phyloP scores from a whole-genome alignment of 2,113 vertebrate genomes.

The Fukomys damarensis region DNA sequence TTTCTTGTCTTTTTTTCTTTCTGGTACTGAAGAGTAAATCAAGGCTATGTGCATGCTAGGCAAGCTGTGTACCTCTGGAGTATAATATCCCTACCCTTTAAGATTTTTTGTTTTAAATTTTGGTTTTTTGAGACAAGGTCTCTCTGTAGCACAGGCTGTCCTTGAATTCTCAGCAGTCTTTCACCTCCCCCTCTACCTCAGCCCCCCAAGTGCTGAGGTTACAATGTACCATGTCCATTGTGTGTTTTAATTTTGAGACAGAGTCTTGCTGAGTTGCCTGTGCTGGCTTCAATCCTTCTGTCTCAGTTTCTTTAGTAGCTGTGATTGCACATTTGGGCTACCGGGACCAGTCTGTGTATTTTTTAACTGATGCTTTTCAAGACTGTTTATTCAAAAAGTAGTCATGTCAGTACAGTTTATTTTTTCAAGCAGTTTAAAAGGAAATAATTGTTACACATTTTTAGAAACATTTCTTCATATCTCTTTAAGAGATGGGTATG shows the following conservation, averaged over 20 bases:
- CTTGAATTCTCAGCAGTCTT: background rate
- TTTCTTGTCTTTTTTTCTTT: background rate
- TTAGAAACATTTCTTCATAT: background rate
- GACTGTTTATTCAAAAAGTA: background rate
- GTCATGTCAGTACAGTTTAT: background rate
- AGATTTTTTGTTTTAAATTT: background rate
- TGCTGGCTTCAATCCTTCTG: background rate
- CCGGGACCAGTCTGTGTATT: background rate
- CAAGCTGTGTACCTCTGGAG: background rate
- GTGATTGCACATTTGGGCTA: background rate
- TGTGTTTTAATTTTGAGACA: background rate
- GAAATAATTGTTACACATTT: background rate
- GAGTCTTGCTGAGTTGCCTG: background rate
- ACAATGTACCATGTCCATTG: background rate
- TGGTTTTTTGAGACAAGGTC: background rate
- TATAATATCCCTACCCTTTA: background rate
- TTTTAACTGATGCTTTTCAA: background rate
- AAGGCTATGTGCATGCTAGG: background rate
- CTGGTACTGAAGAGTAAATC: background rate
- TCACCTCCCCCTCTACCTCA: background rate
- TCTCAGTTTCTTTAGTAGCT: background rate
- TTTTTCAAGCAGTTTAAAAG: background rate
- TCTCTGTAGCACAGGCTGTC: background rate
- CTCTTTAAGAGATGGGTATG: background rate
- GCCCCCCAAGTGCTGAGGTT: background rate